phyloP scores from a whole-genome alignment of 2,888 invertebrate species.

The Steromphala cineraria region DNA sequence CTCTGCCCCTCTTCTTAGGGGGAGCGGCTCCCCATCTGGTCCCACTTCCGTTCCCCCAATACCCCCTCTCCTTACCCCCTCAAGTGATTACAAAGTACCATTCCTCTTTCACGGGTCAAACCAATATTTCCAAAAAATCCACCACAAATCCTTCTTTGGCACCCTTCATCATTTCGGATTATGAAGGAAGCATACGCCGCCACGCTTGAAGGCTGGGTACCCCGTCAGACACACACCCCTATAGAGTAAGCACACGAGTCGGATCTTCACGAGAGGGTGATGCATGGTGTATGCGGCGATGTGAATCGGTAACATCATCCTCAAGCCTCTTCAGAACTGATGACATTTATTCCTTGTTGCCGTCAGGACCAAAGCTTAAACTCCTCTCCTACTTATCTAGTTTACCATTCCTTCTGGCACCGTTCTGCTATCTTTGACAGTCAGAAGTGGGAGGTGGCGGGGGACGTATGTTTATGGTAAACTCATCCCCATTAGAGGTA shows the following conservation, averaged over 20 bases:
- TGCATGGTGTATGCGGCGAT: neutral
- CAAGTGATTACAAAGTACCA: neutral
- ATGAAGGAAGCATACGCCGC: neutral
- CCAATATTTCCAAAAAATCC: neutral
- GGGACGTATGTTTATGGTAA: constrained; percentile 17
- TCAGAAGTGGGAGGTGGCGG: neutral
- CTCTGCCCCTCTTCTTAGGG: neutral
- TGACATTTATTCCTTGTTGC: constrained; percentile 15
- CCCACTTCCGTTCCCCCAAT: neutral
- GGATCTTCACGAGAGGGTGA: too few relatives aligned
- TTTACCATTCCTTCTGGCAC: neutral
- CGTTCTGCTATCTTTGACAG: neutral
- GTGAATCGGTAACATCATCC: neutral
- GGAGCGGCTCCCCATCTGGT: neutral
- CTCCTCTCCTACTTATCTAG: neutral
- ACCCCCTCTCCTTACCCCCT: neutral
- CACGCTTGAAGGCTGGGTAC: neutral
- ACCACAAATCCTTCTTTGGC: neutral
- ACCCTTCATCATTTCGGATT: neutral
- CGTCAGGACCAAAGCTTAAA: neutral
- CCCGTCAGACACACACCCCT: neutral
- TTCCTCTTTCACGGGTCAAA: neutral
- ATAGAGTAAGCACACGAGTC: neutral
- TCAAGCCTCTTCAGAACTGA: neutral
- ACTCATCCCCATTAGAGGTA: neutral